Evolutionary conservation across 2,113 vertebrate species (phyloP), one percentile per base, ranked within the genome.

Genomic region (Corythaixoides concolor): DNA sequence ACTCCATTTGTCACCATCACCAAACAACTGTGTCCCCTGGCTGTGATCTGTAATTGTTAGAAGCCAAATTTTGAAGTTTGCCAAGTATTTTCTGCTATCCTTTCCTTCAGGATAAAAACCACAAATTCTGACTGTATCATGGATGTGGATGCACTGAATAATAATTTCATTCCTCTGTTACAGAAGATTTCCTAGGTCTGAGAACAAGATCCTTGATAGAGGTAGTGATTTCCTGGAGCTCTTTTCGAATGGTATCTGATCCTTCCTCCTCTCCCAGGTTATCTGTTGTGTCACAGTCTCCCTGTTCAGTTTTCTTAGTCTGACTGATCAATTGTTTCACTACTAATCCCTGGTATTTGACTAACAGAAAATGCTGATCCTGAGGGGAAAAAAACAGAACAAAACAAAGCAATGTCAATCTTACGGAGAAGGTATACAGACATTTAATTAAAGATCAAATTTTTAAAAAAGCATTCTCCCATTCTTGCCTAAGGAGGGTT

Each of bases 321-420:
- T 99, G 98, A 85, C 91, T 98, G 63, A 99, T 97, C 96, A 99
- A 89, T 60, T 99, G 99, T 93, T 99, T 99, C 95, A 99, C 99
- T 92, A 99, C 99, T 97, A 99, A 98, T 68, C 98, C 97, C 89
- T 99, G 99, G 92, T 99, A 99, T 56, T 97, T 95, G 23, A 98
- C 97, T 94, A 99, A 96, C 78, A 99, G 98, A 41, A 98, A 98
- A 96, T 99, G 98, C 69, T 99, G 99, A 94, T 99, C 99, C 99
- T 99, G 93, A 67, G 85, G 66, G 72, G 50, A 82, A 50, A 89
- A 93, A 67, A 77, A 13, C 21, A 74, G 53, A 95, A 94, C 75
- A 94, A 80, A 89, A 33, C 30, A 93, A 69, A 84, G 8, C 50
- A 58, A 75, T 16, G 27, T 76, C 59, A 85, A 2, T 22, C 33